These are phyloP conservation scores for Pseudochirops cupreus DNA, from an alignment of 2,797 vertebrate species.

Conservation along the genomic window DNA sequence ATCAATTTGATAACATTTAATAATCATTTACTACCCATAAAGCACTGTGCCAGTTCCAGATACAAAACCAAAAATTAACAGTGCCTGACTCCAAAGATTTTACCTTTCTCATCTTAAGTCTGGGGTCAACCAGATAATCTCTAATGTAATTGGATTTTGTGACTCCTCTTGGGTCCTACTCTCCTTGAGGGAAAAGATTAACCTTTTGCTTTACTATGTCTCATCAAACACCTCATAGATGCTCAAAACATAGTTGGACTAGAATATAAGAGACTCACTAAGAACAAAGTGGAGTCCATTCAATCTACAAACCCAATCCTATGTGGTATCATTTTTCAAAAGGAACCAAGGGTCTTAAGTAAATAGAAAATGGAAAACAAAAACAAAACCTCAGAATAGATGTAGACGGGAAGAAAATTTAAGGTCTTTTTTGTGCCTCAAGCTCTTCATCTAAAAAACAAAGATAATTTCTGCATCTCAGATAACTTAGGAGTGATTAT, in stretches of 20 bases:
- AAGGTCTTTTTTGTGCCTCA: background rate
- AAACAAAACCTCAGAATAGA: background rate
- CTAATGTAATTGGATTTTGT: background rate
- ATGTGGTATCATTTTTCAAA: background rate
- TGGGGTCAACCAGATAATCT: background rate
- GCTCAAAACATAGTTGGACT: background rate
- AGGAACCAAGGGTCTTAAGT: background rate
- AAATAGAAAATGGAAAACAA: conserved; percentile 20
- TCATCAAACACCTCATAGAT: background rate
- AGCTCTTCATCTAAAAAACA: conserved; percentile 56
- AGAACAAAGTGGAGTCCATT: background rate
- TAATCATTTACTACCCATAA: background rate
- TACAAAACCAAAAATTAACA: background rate
- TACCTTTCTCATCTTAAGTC: background rate
- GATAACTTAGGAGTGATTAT: background rate
- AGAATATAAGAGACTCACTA: background rate
- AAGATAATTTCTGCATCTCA: conserved; percentile 46
- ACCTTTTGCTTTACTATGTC: background rate
- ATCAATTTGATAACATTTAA: background rate
- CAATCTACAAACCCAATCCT: no score
- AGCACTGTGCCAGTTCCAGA: background rate
- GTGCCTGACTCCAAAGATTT: background rate
- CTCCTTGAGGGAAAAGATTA: background rate
- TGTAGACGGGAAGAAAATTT: background rate
- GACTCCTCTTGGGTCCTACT: background rate